Evolutionary conservation across 2,113 vertebrate species (phyloP).

Genomic region (Girardinichthys multiradiatus): DNA sequence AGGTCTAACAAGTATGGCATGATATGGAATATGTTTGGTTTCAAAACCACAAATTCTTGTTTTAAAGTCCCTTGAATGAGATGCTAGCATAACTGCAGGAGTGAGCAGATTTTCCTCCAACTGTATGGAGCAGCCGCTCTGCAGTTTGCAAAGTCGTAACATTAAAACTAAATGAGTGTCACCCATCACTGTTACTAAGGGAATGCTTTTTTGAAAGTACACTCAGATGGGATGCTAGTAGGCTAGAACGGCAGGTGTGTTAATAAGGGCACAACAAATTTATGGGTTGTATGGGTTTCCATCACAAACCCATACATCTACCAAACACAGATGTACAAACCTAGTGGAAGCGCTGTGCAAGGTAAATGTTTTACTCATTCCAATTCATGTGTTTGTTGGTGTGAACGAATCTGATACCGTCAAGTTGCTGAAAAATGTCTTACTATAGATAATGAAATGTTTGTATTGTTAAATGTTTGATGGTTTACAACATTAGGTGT

Average conservation of each 20-base stretch:
- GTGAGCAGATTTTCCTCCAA: background rate
- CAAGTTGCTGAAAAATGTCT: background rate
- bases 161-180: background rate
- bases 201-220: background rate
- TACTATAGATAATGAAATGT: constrained; percentile 7
- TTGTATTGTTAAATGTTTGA: constrained; percentile 10
- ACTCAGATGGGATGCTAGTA: background rate
- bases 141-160: background rate
- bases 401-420: background rate
- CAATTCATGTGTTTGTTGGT: background rate
- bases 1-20: no score
- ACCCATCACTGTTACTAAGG: background rate
- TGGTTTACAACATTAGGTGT: constrained; percentile 28
- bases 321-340: background rate
- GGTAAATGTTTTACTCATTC: background rate
- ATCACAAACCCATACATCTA: background rate
- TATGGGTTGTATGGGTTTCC: no score
- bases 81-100: background rate
- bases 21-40: no score
- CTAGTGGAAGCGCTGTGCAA: background rate
- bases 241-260: background rate
- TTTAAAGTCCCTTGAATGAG: background rate
- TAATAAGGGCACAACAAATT: no score
- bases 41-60: no score
- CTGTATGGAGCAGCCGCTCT: background rate